Percentiles rank a stretch among this genome's conserved stretches.
phyloP scores from a whole-genome alignment of 2,888 invertebrate species.

The Drosophila rellima region DNA sequence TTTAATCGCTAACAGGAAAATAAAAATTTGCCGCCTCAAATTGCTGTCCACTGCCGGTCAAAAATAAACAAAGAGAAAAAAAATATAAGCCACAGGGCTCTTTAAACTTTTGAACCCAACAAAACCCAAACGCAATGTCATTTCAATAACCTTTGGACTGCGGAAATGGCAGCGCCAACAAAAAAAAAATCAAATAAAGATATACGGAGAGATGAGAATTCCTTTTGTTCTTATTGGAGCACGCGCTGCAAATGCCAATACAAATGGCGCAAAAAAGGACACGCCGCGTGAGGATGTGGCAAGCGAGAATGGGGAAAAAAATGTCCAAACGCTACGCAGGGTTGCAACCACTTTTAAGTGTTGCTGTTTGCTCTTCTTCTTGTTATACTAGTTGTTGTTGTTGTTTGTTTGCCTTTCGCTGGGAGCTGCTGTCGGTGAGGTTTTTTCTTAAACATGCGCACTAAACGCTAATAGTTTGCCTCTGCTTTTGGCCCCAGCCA shows the following conservation, averaged over 20 bases:
- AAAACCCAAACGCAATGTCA: slow-evolving; percentile 51
- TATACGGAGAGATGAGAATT: slow-evolving; percentile 46
- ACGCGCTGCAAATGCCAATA: slow-evolving; percentile 81
- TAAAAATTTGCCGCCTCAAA: slow-evolving; percentile 54
- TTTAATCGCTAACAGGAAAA: slow-evolving; percentile 57
- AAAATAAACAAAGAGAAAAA: not conserved
- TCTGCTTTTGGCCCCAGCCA: slow-evolving; percentile 44
- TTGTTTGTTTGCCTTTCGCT: slow-evolving; percentile 49
- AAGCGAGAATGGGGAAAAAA: slow-evolving; percentile 5
- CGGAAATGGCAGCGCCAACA: slow-evolving; percentile 48
- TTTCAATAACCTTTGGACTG: slow-evolving; percentile 71
- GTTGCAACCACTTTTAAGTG: slow-evolving; percentile 82
- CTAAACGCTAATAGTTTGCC: slow-evolving; percentile 81
- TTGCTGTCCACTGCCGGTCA: slow-evolving; percentile 21
- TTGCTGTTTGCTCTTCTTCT: slow-evolving; percentile 66
- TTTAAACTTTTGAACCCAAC: slow-evolving; percentile 61
- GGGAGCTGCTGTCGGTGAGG: slow-evolving; percentile 42
- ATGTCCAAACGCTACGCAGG: slow-evolving; percentile 57
- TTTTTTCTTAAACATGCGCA: slow-evolving; percentile 75
- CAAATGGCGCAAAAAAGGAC: slow-evolving; percentile 81
- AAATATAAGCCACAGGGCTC: slow-evolving; percentile 31
- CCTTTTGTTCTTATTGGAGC: slow-evolving; percentile 82
- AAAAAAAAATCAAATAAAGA: slow-evolving; percentile 7
- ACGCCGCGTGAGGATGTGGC: slow-evolving; percentile 30
- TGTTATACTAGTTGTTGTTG: slow-evolving; percentile 38